A percentile compares a stretch with the other conserved stretches of the same genome.
These are phyloP conservation scores for Numenius arquata DNA, from an alignment of 2,113 vertebrate species.

Conservation along the genomic window DNA sequence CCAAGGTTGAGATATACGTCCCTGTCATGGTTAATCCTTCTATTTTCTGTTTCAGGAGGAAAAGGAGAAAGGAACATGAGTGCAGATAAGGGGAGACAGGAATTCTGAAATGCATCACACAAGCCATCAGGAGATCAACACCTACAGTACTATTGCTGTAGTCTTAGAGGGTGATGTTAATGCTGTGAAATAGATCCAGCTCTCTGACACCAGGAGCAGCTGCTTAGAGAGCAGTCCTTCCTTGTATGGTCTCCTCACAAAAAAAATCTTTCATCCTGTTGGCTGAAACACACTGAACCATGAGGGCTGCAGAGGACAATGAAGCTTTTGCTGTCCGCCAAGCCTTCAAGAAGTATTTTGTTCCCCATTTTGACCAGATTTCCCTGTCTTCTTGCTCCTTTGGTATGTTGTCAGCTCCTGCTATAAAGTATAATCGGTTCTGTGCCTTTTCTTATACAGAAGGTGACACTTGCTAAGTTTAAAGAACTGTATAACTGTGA, in stretches of 20 bases:
- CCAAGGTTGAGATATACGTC: too few relatives aligned
- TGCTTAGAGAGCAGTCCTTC: neutral
- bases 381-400: neutral
- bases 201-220: neutral
- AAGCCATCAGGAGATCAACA: neutral
- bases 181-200: neutral
- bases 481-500: neutral
- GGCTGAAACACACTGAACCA: neutral
- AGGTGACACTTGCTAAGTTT: neutral
- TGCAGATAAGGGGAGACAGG: neutral
- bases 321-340: neutral
- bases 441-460: neutral
- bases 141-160: neutral
- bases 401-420: neutral
- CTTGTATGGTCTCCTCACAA: neutral
- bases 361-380: neutral
- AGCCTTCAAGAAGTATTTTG: neutral
- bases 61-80: neutral
- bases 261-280: neutral
- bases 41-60: too few relatives aligned
- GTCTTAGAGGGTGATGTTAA: neutral
- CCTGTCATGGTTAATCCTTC: too few relatives aligned
- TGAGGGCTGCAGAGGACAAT: neutral
- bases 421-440: neutral
- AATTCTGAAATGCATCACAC: neutral